Percentiles rank a stretch among this genome's conserved stretches.
Evolutionary conservation across 2,113 vertebrate species (phyloP).

Genomic region (Trochalopteron elliotii): DNA sequence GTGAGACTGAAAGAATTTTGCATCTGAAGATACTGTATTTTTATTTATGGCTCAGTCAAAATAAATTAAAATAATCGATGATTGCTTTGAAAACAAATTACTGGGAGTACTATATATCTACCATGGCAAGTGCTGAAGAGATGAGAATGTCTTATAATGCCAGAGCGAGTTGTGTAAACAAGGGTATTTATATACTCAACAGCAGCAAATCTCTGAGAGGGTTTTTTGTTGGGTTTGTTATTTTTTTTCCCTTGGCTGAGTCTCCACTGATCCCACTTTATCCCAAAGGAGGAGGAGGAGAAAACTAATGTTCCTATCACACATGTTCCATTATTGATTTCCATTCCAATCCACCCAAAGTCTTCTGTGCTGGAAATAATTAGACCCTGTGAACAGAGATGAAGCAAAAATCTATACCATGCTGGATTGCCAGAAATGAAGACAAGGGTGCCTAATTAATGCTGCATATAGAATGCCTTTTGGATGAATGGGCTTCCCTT

Average conservation of each 20-base stretch:
- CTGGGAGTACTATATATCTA: neutral
- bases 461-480: constrained; percentile 63
- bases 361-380: constrained; percentile 67
- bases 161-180: constrained; percentile 1
- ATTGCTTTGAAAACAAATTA: constrained; percentile 37
- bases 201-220: neutral
- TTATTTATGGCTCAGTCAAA: constrained; percentile 35
- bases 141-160: neutral
- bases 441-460: constrained; percentile 73
- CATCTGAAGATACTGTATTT: neutral
- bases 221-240: neutral
- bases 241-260: neutral
- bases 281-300: constrained; percentile 4
- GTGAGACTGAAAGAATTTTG: neutral
- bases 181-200: neutral
- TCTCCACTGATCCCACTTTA: neutral
- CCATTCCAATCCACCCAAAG: constrained; percentile 28
- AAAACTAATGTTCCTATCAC: constrained; percentile 29
- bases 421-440: constrained; percentile 54
- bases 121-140: neutral
- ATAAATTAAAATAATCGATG: constrained; percentile 20
- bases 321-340: constrained; percentile 49
- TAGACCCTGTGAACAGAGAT: constrained; percentile 59
- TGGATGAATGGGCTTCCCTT: constrained; percentile 68
- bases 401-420: constrained; percentile 64